phyloP scores from a whole-genome alignment of 2,113 vertebrate species.

The Thomomys bottae region DNA sequence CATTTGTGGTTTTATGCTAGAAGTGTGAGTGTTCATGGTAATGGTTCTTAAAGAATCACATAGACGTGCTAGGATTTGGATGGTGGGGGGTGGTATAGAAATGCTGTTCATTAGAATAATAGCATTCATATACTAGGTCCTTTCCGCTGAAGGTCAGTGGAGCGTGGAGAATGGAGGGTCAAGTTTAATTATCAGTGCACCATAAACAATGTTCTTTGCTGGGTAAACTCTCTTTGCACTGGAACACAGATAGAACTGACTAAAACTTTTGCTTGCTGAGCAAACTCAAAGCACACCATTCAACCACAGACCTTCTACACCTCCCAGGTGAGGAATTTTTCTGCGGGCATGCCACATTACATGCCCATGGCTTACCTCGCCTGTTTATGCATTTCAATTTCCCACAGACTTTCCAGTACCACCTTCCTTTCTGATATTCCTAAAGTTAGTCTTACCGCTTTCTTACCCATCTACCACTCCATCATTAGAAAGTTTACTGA shows the following conservation, averaged over 20 bases:
- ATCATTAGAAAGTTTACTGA: neutral
- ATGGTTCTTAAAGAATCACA: constrained; percentile 57
- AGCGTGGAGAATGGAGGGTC: constrained; percentile 39
- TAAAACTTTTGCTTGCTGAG: constrained; percentile 37
- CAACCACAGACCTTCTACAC: neutral
- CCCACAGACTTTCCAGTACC: neutral
- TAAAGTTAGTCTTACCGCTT: neutral
- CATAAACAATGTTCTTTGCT: constrained; percentile 64
- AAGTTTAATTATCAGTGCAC: constrained; percentile 64
- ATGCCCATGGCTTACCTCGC: no score
- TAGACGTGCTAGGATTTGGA: constrained; percentile 1
- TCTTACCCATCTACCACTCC: neutral
- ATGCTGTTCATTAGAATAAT: constrained; percentile 62
- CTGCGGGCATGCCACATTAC: no score
- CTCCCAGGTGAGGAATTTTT: neutral
- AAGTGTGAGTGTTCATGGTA: constrained; percentile 70
- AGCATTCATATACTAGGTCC: constrained; percentile 14
- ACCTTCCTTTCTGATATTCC: neutral
- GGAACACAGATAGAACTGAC: neutral
- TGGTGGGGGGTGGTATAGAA: neutral
- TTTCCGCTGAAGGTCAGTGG: neutral
- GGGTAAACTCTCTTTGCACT: constrained; percentile 25
- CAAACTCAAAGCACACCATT: neutral
- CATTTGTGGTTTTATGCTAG: constrained; percentile 73
- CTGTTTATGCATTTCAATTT: neutral